Conservation (phyloP, 1,140 invertebrate genomes). For the Nilaparvata lugens region DNA sequence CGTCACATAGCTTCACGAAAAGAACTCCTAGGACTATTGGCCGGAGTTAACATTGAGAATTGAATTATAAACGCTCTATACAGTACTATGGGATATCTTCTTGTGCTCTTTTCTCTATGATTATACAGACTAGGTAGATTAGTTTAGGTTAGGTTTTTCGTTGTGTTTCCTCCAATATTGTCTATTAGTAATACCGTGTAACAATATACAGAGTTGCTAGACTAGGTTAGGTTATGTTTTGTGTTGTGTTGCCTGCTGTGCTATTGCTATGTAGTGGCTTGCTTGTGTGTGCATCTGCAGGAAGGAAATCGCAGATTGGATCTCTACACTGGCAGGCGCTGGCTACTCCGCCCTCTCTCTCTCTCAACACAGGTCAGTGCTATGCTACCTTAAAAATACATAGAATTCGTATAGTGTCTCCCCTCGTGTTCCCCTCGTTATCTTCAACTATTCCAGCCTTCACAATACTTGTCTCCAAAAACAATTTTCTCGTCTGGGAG, state of each 20-base stretch:
- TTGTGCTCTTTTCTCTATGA: too few relatives aligned
- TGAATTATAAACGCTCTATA: too few relatives aligned
- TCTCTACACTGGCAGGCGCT: neutral
- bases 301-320: neutral
- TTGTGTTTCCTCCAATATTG: neutral
- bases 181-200: too few relatives aligned
- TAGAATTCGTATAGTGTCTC: neutral
- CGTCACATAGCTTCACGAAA: too few relatives aligned
- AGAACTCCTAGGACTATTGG: too few relatives aligned
- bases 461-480: too few relatives aligned
- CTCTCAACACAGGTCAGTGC: neutral
- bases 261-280: neutral
- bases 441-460: too few relatives aligned
- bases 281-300: conserved; percentile 4
- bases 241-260: conserved; percentile 1
- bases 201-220: neutral
- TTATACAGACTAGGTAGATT: neutral
- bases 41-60: too few relatives aligned
- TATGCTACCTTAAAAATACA: neutral
- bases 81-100: too few relatives aligned
- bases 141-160: neutral
- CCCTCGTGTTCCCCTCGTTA: too few relatives aligned
- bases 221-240: neutral
- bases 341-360: neutral
- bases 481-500: too few relatives aligned